Evolutionary conservation across 2,888 invertebrate genomes (phyloP).

Genomic region (Scrobipalpa atriplicella): DNA sequence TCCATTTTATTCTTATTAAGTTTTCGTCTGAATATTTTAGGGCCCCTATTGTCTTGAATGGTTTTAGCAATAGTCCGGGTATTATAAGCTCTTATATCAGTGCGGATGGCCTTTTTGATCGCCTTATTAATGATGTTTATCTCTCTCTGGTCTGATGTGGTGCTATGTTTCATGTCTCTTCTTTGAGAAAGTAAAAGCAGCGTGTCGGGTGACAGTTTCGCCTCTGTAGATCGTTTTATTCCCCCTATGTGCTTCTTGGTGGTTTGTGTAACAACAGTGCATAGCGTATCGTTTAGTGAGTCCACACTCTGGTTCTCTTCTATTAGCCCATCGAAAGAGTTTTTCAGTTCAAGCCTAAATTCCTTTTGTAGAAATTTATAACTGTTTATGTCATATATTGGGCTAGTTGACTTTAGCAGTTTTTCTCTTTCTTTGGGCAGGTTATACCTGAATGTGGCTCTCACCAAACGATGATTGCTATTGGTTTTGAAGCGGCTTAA

Average conservation of each 20-base stretch:
- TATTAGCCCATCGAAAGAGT: not conserved
- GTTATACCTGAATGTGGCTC: not conserved
- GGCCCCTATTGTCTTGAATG: no score
- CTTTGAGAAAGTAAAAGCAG: not conserved
- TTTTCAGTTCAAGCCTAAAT: not conserved
- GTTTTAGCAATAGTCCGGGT: no score
- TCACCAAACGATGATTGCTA: constrained; percentile 2
- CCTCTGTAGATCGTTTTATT: not conserved
- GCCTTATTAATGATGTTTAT: not conserved
- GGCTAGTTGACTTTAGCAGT: not conserved
- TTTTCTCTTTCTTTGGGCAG: not conserved
- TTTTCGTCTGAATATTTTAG: no score
- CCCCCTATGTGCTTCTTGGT: not conserved
- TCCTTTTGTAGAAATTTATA: not conserved
- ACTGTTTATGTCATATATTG: not conserved
- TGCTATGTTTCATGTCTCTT: not conserved
- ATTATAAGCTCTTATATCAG: not conserved
- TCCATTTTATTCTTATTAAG: no score
- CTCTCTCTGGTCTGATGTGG: no score
- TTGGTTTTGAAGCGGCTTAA: not conserved
- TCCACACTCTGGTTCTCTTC: no score
- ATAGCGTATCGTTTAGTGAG: not conserved
- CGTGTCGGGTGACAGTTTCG: not conserved
- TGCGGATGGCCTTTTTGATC: not conserved
- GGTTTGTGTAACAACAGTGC: not conserved